Evolutionary conservation across 2,113 vertebrate species (phyloP).

Genomic region (Ceratotherium simum): DNA sequence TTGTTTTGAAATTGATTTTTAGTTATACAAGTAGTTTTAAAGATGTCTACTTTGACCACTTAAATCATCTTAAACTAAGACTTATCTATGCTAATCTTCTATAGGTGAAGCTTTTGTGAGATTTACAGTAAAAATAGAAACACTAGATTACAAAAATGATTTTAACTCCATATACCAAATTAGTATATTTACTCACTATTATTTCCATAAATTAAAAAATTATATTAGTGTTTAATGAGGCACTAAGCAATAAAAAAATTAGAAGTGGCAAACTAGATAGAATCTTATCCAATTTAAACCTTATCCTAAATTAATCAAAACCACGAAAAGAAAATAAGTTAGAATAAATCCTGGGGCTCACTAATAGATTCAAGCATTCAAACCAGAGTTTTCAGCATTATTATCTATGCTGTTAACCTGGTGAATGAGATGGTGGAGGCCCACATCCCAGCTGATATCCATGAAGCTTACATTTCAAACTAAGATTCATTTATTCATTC

Average conservation of each 20-base stretch:
- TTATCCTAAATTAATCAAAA: slow-evolving; percentile 21
- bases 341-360: background rate
- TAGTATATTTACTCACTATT: slow-evolving; percentile 21
- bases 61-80: background rate
- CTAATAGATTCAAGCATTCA: background rate
- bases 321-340: background rate
- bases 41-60: background rate
- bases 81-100: background rate
- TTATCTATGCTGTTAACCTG: background rate
- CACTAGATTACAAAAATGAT: background rate
- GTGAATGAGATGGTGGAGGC: background rate
- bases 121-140: background rate
- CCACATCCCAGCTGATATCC: background rate
- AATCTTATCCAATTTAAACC: slow-evolving; percentile 17
- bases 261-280: background rate
- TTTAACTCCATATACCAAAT: background rate
- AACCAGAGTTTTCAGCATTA: background rate
- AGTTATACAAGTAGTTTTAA: background rate
- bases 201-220: slow-evolving; percentile 40
- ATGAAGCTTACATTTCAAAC: background rate
- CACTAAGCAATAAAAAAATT: background rate
- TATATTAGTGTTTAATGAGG: background rate
- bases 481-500: background rate
- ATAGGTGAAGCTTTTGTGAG: background rate
- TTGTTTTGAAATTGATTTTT: slow-evolving; percentile 28